Conservation (phyloP, 30 jellyfish, hydroid and myxozoan genomes). For the Turritopsis rubra region DNA sequence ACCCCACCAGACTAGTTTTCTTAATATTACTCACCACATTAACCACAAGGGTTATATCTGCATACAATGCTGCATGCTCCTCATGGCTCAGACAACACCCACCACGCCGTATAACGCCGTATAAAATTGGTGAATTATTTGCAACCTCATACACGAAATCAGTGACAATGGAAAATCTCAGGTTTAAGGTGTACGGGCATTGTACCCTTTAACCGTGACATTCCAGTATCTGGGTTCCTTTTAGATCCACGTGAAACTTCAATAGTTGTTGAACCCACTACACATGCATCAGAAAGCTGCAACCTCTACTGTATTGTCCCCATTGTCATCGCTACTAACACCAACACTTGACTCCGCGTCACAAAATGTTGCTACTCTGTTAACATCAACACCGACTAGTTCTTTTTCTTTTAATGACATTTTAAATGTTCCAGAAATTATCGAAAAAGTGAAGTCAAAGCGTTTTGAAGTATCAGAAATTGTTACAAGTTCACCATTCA, state of each 20-base stretch:
- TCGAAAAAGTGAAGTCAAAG: conserved; percentile 16
- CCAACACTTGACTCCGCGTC: background rate
- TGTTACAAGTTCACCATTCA: conserved; percentile 18
- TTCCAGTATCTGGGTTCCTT: conserved; percentile 1
- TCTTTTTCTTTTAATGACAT: conserved; percentile 1
- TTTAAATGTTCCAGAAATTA: conserved; percentile 8
- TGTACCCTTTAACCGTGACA: conserved; percentile 11
- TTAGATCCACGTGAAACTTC: background rate
- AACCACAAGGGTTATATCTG: too few species aligned
- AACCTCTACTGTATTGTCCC: background rate
- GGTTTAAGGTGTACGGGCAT: conserved; percentile 30
- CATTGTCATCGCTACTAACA: background rate
- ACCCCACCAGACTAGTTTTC: too few species aligned
- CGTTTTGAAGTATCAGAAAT: conserved; percentile 14
- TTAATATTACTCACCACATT: too few species aligned
- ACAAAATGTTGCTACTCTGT: background rate
- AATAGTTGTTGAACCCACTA: background rate
- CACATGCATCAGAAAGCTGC: background rate
- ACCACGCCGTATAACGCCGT: conserved; percentile 16
- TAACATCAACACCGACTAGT: conserved; percentile 7
- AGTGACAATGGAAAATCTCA: conserved; percentile 26
- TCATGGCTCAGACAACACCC: conserved; percentile 30
- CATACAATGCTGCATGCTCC: conserved; percentile 31
- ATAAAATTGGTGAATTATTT: conserved; percentile 30
- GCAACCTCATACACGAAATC: conserved; percentile 12